Conservation (phyloP, 2,888 invertebrate species). For the Rhimphoctona megacephalus region DNA sequence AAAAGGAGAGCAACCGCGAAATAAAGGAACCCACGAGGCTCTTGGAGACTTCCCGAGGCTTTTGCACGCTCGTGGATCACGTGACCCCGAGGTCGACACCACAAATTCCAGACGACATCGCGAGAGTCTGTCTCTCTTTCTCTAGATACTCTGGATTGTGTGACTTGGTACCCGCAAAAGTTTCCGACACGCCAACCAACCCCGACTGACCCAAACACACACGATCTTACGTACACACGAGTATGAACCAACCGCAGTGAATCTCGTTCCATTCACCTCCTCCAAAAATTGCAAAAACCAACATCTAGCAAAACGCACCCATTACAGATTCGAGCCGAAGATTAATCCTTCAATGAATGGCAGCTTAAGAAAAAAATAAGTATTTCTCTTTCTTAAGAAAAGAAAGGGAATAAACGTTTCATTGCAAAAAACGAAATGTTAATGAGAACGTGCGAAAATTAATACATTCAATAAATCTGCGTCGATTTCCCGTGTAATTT, state of each 20-base stretch:
- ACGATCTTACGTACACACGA: conserved; percentile 3
- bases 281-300: not conserved
- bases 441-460: not conserved
- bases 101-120: conserved; percentile 69
- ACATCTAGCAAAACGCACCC: not conserved
- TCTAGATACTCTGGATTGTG: conserved; percentile 17
- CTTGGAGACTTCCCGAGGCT: conserved; percentile 62
- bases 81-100: conserved; percentile 66
- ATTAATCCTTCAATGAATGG: not conserved
- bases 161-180: conserved; percentile 39
- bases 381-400: not conserved
- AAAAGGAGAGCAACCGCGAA: not conserved
- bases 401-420: not conserved
- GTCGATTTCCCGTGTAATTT: too few species aligned
- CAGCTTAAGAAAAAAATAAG: not conserved
- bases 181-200: conserved; percentile 47
- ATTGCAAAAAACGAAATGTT: not conserved
- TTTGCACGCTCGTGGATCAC: conserved; percentile 66
- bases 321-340: not conserved
- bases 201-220: conserved; percentile 22
- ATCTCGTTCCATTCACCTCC: not conserved
- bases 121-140: conserved; percentile 40
- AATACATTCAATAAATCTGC: not conserved
- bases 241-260: conserved; percentile 1
- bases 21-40: conserved; percentile 41